Conservation (phyloP, 2,888 invertebrate genomes). For the Acronicta leporina region DNA sequence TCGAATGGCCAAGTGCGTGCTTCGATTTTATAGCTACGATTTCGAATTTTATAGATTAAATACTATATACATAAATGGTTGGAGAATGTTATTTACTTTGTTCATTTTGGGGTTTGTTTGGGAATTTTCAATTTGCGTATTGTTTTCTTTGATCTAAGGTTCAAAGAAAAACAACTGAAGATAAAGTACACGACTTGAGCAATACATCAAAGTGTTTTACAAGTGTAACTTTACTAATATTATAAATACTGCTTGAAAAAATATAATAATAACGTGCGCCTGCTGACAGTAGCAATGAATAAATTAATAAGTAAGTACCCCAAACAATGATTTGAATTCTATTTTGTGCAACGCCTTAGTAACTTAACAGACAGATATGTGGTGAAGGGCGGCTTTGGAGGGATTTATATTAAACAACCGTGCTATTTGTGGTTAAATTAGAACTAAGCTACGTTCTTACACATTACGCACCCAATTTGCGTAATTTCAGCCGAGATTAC, state of each 20-base stretch:
- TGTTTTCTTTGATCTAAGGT: background rate
- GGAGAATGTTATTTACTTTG: background rate
- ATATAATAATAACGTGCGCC: too few relatives aligned
- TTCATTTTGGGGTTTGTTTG: conserved; percentile 5
- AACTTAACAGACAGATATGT: too few relatives aligned
- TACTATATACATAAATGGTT: conserved; percentile 5
- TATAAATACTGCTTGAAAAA: too few relatives aligned
- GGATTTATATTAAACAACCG: conserved; percentile 55
- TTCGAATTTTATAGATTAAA: conserved; percentile 19
- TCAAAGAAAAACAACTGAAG: too few relatives aligned
- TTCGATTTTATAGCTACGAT: conserved; percentile 40
- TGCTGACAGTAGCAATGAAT: too few relatives aligned
- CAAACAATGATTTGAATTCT: too few relatives aligned
- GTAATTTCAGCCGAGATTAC: conserved; percentile 53
- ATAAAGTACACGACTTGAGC: too few relatives aligned
- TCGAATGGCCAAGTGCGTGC: conserved; percentile 19
- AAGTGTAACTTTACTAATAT: too few relatives aligned
- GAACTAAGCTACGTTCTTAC: conserved; percentile 46
- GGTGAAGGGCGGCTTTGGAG: too few relatives aligned
- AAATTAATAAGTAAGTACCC: too few relatives aligned
- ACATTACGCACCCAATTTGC: conserved; percentile 52
- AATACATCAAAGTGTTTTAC: too few relatives aligned
- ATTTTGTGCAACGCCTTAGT: too few relatives aligned
- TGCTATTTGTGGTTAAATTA: conserved; percentile 52
- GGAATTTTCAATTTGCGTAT: background rate